A percentile compares a stretch with the other conserved stretches of the same genome.
Evolutionary conservation across 2,797 vertebrate genomes (phyloP).

Genomic region (Enteromius unitaeniatus): DNA sequence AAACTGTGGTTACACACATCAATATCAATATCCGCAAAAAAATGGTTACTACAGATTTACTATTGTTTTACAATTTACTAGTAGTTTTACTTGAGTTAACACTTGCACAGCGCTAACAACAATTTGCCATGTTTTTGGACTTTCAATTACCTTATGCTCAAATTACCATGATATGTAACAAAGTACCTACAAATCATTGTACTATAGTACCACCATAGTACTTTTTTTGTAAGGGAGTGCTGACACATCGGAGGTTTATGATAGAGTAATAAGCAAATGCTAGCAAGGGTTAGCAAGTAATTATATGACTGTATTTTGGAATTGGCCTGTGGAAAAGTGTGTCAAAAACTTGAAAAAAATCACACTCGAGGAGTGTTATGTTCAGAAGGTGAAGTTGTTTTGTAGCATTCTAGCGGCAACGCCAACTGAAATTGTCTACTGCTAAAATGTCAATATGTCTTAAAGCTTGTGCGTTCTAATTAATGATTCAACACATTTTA

Average conservation of each 20-base stretch:
- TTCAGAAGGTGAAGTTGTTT: conserved; percentile 19
- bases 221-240: background rate
- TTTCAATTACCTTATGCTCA: background rate
- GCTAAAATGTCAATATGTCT: conserved; percentile 3
- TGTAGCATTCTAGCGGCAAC: background rate
- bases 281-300: background rate
- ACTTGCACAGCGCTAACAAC: background rate
- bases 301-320: background rate
- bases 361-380: conserved; percentile 8
- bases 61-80: too few species aligned
- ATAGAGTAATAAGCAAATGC: background rate
- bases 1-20: too few species aligned
- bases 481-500: conserved; percentile 10
- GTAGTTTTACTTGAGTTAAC: background rate
- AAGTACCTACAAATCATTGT: background rate
- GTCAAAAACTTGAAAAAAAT: background rate
- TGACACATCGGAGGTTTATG: background rate
- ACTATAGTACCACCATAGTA: background rate
- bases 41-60: too few species aligned
- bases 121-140: background rate
- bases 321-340: background rate
- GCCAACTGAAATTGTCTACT: conserved; percentile 5
- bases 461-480: background rate
- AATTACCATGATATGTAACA: background rate
- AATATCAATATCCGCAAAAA: too few species aligned